These are phyloP conservation scores for Masticophis lateralis DNA, from an alignment of 2,797 vertebrate species.

Conservation along the genomic window DNA sequence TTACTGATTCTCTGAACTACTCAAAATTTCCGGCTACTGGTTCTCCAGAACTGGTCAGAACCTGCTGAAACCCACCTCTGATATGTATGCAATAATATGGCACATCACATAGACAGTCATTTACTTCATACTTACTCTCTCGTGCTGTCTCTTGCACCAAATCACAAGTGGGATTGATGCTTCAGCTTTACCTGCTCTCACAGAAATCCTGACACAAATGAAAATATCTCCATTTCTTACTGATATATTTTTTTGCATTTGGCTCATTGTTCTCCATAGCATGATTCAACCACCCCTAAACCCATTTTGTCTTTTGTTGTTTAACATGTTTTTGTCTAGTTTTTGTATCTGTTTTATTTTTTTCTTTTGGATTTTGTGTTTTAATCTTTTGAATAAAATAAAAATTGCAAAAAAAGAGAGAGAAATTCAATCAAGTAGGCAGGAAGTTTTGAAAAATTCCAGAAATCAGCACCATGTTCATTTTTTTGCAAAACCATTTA, in stretches of 20 bases:
- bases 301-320: neutral
- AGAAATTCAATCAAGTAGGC: neutral
- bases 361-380: too few species aligned
- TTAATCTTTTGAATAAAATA: too few species aligned
- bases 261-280: neutral
- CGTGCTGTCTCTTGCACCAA: neutral
- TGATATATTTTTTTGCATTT: neutral
- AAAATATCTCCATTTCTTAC: neutral
- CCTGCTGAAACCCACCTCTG: too few species aligned
- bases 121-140: neutral
- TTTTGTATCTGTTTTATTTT: neutral
- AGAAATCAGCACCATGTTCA: neutral
- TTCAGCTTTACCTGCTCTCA: neutral
- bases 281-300: neutral
- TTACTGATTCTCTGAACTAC: too few species aligned
- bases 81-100: neutral
- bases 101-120: neutral
- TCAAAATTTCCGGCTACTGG: too few species aligned
- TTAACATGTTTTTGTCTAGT: neutral
- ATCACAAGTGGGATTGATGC: neutral
- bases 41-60: too few species aligned
- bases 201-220: neutral
- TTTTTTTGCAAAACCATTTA: neutral
- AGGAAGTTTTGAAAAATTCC: neutral
- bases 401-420: neutral